Conservation (phyloP, 2,113 vertebrate species). For the Rhodinocichla rosea region DNA sequence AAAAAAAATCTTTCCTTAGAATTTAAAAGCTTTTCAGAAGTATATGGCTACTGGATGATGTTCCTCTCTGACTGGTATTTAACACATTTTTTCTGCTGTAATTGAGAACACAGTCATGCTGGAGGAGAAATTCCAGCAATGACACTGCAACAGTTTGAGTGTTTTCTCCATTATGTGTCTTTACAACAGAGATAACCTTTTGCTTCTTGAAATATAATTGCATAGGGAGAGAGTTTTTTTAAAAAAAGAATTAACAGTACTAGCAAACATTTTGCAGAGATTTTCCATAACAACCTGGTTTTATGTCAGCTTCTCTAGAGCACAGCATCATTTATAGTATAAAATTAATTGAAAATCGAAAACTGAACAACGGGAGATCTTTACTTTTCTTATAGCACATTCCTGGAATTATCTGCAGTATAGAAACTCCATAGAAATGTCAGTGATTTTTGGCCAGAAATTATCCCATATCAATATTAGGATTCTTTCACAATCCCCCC, state of each 20-base stretch:
- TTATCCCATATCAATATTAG: neutral
- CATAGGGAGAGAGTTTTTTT: constrained; percentile 42
- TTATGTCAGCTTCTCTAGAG: constrained; percentile 20
- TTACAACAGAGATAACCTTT: constrained; percentile 70
- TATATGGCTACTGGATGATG: neutral
- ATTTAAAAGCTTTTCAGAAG: neutral
- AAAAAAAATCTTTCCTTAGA: neutral
- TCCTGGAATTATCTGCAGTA: neutral
- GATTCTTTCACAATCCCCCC: neutral
- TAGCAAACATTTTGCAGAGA: constrained; percentile 43
- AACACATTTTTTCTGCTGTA: constrained; percentile 53
- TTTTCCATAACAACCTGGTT: constrained; percentile 44
- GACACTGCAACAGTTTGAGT: constrained; percentile 16
- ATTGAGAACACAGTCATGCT: constrained; percentile 42
- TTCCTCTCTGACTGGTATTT: constrained; percentile 45
- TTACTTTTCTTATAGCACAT: neutral
- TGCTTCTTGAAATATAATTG: constrained; percentile 72
- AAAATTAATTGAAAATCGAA: constrained; percentile 18
- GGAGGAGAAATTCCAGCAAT: constrained; percentile 32
- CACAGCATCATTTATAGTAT: neutral
- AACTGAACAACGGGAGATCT: neutral
- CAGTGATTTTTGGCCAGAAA: neutral
- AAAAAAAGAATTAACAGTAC: constrained; percentile 56
- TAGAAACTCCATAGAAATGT: neutral
- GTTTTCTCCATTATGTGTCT: constrained; percentile 57